Conservation (phyloP, 2,888 invertebrate genomes). For the Fissipunctia ypsillon region DNA sequence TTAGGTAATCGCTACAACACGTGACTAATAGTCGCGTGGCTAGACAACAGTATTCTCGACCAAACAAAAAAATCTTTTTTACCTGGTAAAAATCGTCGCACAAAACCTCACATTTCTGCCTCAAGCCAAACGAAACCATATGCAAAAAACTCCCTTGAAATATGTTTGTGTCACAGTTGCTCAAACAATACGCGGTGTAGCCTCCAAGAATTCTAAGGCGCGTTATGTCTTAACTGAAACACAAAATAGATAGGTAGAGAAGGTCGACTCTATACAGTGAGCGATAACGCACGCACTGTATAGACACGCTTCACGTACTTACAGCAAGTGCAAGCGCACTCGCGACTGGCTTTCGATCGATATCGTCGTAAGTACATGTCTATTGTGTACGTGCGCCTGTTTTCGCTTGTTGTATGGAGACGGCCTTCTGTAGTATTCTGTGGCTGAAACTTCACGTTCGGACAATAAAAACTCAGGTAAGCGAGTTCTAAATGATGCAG, state of each 20-base stretch:
- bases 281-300: neutral
- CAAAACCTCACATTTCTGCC: slow-evolving; percentile 7
- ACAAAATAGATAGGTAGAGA: slow-evolving; percentile 16
- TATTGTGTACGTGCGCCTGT: neutral
- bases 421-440: slow-evolving; percentile 5
- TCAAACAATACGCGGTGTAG: slow-evolving; percentile 54
- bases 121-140: slow-evolving; percentile 26
- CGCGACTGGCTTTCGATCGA: neutral
- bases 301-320: neutral
- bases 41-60: neutral
- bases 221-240: slow-evolving; percentile 35
- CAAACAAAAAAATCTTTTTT: neutral
- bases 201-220: slow-evolving; percentile 63
- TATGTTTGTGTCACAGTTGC: slow-evolving; percentile 58
- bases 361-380: neutral
- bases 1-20: neutral
- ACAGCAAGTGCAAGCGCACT: neutral
- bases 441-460: slow-evolving; percentile 51
- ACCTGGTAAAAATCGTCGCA: neutral
- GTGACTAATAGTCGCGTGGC: neutral
- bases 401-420: neutral
- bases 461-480: slow-evolving; percentile 67
- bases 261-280: neutral
- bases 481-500: slow-evolving; percentile 58
- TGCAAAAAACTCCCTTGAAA: slow-evolving; percentile 53